Evolutionary conservation across 2,113 vertebrate genomes (phyloP).

Genomic region (Phyllostomus hastatus): DNA sequence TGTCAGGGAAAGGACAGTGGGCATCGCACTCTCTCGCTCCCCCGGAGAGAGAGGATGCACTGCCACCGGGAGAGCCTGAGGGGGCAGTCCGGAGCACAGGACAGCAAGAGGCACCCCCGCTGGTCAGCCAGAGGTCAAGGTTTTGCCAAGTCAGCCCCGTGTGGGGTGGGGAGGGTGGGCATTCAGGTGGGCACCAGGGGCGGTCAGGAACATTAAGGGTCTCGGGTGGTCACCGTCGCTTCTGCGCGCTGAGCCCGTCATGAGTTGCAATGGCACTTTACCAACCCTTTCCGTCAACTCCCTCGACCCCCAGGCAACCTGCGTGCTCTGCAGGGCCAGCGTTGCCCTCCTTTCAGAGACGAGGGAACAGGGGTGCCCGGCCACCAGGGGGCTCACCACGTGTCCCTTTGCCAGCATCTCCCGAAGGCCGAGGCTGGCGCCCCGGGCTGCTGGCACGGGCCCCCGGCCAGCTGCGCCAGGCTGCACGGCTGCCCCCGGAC

Average conservation of each 20-base stretch:
- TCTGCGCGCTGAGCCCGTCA: rapidly evolving
- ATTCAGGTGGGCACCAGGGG: neutral
- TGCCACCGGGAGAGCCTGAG: rapidly evolving
- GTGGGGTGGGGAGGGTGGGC: rapidly evolving
- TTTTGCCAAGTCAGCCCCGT: rapidly evolving
- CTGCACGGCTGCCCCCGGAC: rapidly evolving
- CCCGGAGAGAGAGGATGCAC: neutral
- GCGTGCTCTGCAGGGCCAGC: neutral
- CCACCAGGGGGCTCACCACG: neutral
- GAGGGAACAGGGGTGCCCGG: rapidly evolving
- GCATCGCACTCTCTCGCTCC: rapidly evolving
- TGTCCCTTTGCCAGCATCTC: too few species aligned
- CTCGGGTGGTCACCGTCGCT: rapidly evolving
- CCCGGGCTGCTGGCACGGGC: neutral
- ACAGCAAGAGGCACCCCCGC: rapidly evolving
- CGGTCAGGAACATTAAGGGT: rapidly evolving
- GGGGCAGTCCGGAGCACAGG: rapidly evolving
- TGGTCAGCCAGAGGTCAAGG: rapidly evolving
- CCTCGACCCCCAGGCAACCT: rapidly evolving
- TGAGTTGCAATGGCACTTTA: too few species aligned
- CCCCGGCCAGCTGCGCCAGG: rapidly evolving
- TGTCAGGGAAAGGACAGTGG: rapidly evolving
- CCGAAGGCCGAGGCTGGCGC: neutral
- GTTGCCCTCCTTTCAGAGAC: rapidly evolving
- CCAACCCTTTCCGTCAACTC: rapidly evolving